Conservation (phyloP, 2,797 vertebrate species). For the Leuciscus waleckii region DNA sequence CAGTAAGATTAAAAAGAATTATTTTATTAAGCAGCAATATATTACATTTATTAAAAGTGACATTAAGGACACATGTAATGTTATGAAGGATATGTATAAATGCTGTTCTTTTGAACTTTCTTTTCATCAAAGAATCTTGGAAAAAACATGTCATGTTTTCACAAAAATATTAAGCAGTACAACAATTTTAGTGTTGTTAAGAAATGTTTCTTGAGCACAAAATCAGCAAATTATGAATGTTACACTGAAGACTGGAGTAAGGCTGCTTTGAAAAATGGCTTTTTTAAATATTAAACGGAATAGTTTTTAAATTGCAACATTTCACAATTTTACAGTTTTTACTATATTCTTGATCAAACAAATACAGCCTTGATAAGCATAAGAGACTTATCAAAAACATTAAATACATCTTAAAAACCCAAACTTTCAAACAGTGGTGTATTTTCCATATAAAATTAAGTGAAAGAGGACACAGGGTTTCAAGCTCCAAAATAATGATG, state of each 20-base stretch:
- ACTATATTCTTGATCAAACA: not conserved
- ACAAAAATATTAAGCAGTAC: not conserved
- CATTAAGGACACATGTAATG: not conserved
- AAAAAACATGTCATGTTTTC: not conserved
- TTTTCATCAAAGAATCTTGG: not conserved
- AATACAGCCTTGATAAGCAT: not conserved
- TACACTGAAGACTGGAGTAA: not conserved
- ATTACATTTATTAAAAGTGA: not conserved
- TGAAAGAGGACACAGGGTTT: not conserved
- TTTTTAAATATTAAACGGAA: not conserved
- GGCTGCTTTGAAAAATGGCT: not conserved
- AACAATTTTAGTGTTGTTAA: not conserved
- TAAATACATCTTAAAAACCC: not conserved
- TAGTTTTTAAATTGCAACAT: not conserved
- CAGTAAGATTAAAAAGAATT: too few relatives aligned
- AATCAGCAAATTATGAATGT: not conserved
- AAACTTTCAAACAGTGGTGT: not conserved
- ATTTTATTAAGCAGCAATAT: not conserved
- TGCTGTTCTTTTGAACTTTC: not conserved
- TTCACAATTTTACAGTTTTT: not conserved
- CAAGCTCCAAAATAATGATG: not conserved
- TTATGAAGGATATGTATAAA: not conserved
- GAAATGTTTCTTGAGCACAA: not conserved
- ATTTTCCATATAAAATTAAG: not conserved
- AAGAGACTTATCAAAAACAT: not conserved